phyloP scores from a whole-genome alignment of 2,888 invertebrate genomes.

The Colostygia pectinataria region DNA sequence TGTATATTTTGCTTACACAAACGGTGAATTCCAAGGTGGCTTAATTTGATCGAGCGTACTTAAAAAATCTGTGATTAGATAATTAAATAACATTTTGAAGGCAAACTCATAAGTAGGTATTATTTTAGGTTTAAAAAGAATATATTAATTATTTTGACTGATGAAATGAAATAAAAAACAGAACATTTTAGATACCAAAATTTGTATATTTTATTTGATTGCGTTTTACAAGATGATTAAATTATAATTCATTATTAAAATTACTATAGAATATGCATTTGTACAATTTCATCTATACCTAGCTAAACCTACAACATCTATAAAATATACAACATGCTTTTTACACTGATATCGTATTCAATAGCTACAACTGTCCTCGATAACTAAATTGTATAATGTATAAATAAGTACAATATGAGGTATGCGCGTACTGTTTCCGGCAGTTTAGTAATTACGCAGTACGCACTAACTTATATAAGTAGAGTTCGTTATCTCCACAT shows the following conservation, averaged over 20 bases:
- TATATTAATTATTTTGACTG: slow-evolving; percentile 8
- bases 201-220: slow-evolving; percentile 81
- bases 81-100: background rate
- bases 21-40: background rate
- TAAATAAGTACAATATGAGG: slow-evolving; percentile 63
- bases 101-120: too few species aligned
- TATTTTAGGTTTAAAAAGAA: background rate
- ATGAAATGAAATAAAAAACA: slow-evolving; percentile 38
- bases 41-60: background rate
- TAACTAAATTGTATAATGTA: slow-evolving; percentile 41
- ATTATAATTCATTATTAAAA: slow-evolving; percentile 75
- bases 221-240: slow-evolving; percentile 82
- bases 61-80: slow-evolving; percentile 12
- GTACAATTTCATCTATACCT: slow-evolving; percentile 81
- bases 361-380: slow-evolving; percentile 55
- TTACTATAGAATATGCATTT: slow-evolving; percentile 76
- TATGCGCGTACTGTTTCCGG: slow-evolving; percentile 46
- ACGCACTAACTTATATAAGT: too few species aligned
- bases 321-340: slow-evolving; percentile 80
- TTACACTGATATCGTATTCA: slow-evolving; percentile 71
- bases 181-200: slow-evolving; percentile 67
- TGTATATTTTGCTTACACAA: too few species aligned
- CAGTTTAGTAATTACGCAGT: too few species aligned
- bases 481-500: too few species aligned
- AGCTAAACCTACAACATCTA: slow-evolving; percentile 75